These are phyloP conservation scores for Pristionchus exspectatus DNA, from an alignment of 2,888 invertebrate species.

Conservation along the genomic window DNA sequence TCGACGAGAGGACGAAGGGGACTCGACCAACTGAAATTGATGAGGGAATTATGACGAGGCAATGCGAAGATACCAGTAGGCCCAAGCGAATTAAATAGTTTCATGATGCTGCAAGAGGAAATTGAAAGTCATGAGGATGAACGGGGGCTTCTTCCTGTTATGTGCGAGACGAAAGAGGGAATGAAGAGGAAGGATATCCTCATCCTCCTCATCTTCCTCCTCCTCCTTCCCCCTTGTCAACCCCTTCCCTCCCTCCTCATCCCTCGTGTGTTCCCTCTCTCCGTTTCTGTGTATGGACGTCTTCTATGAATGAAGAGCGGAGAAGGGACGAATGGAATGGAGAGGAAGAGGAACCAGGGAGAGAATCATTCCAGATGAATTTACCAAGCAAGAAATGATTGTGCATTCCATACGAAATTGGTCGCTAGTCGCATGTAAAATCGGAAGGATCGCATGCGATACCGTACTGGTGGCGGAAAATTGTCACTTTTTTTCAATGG, in stretches of 20 bases:
- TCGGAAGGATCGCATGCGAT: neutral
- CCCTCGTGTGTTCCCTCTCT: neutral
- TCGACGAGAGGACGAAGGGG: constrained; percentile 12
- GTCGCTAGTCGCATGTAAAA: neutral
- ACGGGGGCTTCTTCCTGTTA: constrained; percentile 28
- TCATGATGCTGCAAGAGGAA: neutral
- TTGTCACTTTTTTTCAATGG: neutral
- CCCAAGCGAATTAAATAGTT: neutral
- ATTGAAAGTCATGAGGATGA: neutral
- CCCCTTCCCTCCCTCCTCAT: neutral
- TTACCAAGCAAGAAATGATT: neutral
- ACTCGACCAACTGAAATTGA: constrained; percentile 23
- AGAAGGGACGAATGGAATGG: neutral
- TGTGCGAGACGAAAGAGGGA: neutral
- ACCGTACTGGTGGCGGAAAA: neutral
- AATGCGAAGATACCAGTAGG: too few species aligned
- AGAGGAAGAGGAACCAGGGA: neutral
- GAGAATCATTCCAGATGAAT: neutral
- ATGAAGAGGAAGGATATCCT: constrained; percentile 1
- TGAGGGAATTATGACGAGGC: neutral
- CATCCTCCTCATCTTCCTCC: neutral
- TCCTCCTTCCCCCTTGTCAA: neutral
- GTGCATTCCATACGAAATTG: neutral
- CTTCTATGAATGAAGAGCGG: neutral
- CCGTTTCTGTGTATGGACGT: neutral